Base-by-base conservation (phyloP, 1,140 invertebrate genomes). In the Lucilia cuprina region DNA sequence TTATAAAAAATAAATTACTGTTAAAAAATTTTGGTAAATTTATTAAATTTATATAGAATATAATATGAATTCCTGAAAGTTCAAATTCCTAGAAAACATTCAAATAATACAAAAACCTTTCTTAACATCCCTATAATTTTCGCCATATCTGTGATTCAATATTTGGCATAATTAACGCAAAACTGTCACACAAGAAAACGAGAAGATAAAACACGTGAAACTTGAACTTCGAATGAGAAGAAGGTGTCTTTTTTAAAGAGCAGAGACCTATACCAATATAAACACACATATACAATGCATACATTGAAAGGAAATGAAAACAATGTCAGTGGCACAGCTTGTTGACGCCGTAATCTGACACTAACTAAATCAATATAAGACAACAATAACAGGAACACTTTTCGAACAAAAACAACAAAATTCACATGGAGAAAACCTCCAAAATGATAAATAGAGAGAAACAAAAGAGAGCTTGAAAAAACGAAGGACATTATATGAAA, bases 291-390 rank as follows among this genome's bases (percentile, higher is more conserved):
- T 17, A 60, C 14, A 60, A n/a, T n/a, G 55, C 25, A 60, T 14
- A 60, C 10, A 14, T n/a, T 60, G 13, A 60, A 80, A 49, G 41
- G 49, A 21, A 21, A 49, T 25, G 17, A 25, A 80, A 80, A 80
- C 77, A 80, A 80, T 80, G 77, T 80, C 77, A 80, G 77, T 80
- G 77, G 77, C 77, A 80, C 47, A 80, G 25, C 77, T 80, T 2
- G 77, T 21, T 80, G 77, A 49, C 77, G 77, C 77, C 77, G 47
- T 78, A 35, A 41, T 49, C 77, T 47, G 41, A 49, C 19, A 47
- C 10, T 13, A 19, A 49, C 41, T 49, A 80, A 78, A 80, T 80
- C 77, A 80, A 80, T 80, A 80, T 80, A 47, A 80, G 10, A 41
- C 14, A 78, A 78, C 14, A 47, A n/a, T 5, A 78, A 78, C 34